A percentile compares a stretch with the other conserved stretches of the same genome.
Conservation (phyloP, 2,113 vertebrate genomes). For the Microtus richardsoni region DNA sequence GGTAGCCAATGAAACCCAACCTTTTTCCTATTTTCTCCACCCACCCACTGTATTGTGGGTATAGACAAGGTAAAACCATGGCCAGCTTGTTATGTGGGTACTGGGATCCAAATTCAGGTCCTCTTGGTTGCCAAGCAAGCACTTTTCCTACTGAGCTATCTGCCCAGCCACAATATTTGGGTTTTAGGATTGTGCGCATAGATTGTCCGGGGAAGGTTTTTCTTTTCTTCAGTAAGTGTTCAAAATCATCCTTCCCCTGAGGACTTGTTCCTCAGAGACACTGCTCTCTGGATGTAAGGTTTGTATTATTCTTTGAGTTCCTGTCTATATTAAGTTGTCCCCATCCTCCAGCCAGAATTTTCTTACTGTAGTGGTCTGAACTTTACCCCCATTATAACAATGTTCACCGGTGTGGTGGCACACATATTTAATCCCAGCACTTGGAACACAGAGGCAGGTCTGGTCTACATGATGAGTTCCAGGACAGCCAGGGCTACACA, state of each 20-base stretch:
- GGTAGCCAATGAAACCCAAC: neutral
- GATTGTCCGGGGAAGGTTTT: neutral
- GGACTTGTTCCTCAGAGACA: neutral
- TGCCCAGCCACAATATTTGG: neutral
- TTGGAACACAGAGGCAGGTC: neutral
- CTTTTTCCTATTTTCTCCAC: neutral
- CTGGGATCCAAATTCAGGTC: neutral
- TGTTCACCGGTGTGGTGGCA: neutral
- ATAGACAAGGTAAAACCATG: neutral
- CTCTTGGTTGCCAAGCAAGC: neutral
- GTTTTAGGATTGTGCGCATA: neutral
- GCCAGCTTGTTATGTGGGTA: neutral
- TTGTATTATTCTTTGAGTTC: slow-evolving; percentile 18
- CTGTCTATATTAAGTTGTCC: slow-evolving; percentile 2
- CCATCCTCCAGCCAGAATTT: slow-evolving; percentile 18
- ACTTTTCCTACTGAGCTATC: neutral
- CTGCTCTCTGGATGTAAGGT: neutral
- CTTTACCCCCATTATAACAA: neutral
- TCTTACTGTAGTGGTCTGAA: neutral
- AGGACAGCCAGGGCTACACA: neutral
- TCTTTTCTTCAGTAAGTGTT: neutral
- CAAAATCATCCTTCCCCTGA: neutral
- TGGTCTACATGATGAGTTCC: neutral
- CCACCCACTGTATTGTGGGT: neutral
- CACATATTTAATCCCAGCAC: neutral